Base-by-base conservation (phyloP, 1,140 invertebrate species). In the Pachypeltis micranthus region DNA sequence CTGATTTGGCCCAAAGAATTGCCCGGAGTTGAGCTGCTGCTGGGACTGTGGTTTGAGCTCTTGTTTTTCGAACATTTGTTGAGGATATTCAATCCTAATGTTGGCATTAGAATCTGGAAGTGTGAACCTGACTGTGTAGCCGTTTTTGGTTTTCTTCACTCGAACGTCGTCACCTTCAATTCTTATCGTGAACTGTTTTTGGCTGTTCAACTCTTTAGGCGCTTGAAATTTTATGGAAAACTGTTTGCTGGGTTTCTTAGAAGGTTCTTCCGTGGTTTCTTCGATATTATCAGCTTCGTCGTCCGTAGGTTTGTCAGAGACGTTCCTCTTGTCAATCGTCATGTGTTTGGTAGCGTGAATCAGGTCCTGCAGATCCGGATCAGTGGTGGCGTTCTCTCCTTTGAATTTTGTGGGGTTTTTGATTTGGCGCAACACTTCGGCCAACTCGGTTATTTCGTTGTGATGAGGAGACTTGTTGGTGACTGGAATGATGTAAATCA, bases 401-500 rank as follows among this genome's bases (percentile, higher is more conserved):
- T 59, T 59, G 24, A 59, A 31, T 23, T 59, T 59, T 28, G 31
- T n/a, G 3, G 57, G 57, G 3, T 14, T 28, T 59, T 59, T 59
- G 57, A 59, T 31, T 26, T 28, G n/a, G 14, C 29, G 26, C 29
- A 59, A 25, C 2, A 59, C 57, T 59, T 59, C 57, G 24, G 57
- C 57, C 7, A 59, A 31, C n/a, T 59, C 24, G 26, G 26, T 19
- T 3, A 59, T 28, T n/a, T 59, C 57, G 27, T 59, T 59, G n/a
- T 28, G 12, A 2, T 59, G 57, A 10, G 57, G 57, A 2, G 57
- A 59, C 55, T 34, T 44, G 27, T 63, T 56, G 1, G 44, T 55
- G 25, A 63, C 55, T 1, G 62, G 62, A 31, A 63, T 63, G 62
- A 63, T 55, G 62, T 63, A 63, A 39, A 63, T 54, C 55, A 34